Evolutionary conservation across 2,888 invertebrate species (phyloP).

Genomic region (Mimumesa dahlbomi): DNA sequence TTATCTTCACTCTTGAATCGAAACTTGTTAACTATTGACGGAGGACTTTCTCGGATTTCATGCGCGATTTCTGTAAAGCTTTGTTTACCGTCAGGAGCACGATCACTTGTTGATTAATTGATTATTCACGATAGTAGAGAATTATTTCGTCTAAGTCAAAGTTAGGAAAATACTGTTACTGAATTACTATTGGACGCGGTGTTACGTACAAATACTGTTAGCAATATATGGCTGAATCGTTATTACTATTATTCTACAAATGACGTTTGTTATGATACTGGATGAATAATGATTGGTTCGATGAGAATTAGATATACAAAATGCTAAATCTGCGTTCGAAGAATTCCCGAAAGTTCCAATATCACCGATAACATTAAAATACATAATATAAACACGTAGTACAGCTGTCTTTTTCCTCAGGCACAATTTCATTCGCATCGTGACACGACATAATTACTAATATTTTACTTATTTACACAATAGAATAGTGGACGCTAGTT

Average conservation of each 20-base stretch:
- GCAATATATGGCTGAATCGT: conserved; percentile 34
- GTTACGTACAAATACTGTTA: conserved; percentile 56
- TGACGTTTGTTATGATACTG: conserved; percentile 12
- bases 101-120: conserved; percentile 15
- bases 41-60: neutral
- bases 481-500: conserved; percentile 36
- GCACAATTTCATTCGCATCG: conserved; percentile 28
- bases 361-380: conserved; percentile 24
- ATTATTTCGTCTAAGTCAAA: conserved; percentile 31
- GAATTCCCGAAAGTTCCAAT: conserved; percentile 11
- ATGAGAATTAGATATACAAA: neutral
- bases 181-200: conserved; percentile 30
- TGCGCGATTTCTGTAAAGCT: conserved; percentile 29
- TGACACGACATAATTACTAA: conserved; percentile 21
- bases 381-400: conserved; percentile 16
- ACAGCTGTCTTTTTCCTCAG: conserved; percentile 38
- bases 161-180: conserved; percentile 52
- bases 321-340: neutral
- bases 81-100: conserved; percentile 40
- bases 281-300: neutral
- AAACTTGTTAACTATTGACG: conserved; percentile 18
- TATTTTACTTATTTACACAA: conserved; percentile 42
- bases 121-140: conserved; percentile 16
- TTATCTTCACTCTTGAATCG: conserved; percentile 5
- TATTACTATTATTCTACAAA: conserved; percentile 37